These are phyloP conservation scores for Plebejus melissa DNA, from an alignment of 2,888 invertebrate genomes.

Conservation along the genomic window DNA sequence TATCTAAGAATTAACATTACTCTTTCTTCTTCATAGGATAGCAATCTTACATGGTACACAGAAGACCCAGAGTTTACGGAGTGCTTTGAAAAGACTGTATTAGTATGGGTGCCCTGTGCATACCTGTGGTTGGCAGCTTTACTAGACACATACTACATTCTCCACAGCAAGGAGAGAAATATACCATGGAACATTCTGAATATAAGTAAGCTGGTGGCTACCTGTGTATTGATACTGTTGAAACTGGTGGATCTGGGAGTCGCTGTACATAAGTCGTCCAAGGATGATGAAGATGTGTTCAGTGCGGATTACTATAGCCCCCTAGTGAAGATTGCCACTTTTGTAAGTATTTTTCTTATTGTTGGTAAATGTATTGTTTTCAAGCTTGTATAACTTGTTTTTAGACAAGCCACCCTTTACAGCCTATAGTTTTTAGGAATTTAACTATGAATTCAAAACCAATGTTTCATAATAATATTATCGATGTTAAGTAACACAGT, in stretches of 20 bases:
- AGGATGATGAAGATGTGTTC: constrained; percentile 72
- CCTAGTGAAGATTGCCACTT: constrained; percentile 86
- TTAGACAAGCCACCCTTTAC: no score
- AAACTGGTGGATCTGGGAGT: constrained; percentile 84
- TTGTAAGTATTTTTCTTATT: constrained; percentile 82
- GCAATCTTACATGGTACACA: constrained; percentile 87
- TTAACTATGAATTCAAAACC: no score
- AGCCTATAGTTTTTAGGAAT: no score
- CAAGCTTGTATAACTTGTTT: not conserved
- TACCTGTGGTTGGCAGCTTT: constrained; percentile 89
- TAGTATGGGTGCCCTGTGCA: constrained; percentile 93
- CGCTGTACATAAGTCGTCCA: constrained; percentile 77
- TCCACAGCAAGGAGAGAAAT: constrained; percentile 86
- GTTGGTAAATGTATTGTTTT: not conserved
- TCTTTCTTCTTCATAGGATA: constrained; percentile 79
- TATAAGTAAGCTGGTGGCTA: constrained; percentile 83
- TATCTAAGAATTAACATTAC: not conserved
- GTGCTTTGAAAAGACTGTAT: constrained; percentile 94
- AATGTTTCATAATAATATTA: no score
- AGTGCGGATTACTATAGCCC: constrained; percentile 89
- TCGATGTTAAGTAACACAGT: no score
- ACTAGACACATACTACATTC: constrained; percentile 86
- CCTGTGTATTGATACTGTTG: constrained; percentile 81
- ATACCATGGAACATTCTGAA: constrained; percentile 89
- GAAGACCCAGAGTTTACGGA: constrained; percentile 90